A percentile compares a stretch with the other conserved stretches of the same genome.
These are phyloP conservation scores for Oligia latruncula DNA, from an alignment of 2,888 invertebrate genomes.

Conservation along the genomic window DNA sequence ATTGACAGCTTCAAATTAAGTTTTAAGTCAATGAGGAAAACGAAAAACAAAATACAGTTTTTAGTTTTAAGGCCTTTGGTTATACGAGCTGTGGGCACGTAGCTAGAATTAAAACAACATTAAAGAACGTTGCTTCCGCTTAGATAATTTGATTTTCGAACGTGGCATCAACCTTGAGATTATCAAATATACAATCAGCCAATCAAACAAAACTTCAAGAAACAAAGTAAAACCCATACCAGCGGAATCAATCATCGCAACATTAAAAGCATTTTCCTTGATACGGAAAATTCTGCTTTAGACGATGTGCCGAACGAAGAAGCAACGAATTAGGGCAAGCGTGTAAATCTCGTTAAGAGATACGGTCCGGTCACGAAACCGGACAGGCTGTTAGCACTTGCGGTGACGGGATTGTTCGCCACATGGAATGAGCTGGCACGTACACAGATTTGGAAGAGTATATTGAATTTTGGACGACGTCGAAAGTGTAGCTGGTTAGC, in stretches of 20 bases:
- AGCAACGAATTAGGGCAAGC: slow-evolving; percentile 49
- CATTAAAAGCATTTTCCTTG: slow-evolving; percentile 50
- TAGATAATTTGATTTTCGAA: slow-evolving; percentile 36
- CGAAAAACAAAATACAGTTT: not conserved
- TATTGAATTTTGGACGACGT: slow-evolving; percentile 5
- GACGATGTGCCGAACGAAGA: slow-evolving; percentile 27
- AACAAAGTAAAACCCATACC: slow-evolving; percentile 26
- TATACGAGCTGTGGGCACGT: slow-evolving; percentile 1
- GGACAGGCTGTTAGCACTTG: slow-evolving; percentile 53
- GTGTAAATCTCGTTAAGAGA: slow-evolving; percentile 57
- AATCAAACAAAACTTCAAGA: slow-evolving; percentile 33
- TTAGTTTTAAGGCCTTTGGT: not conserved
- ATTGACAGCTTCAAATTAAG: not conserved
- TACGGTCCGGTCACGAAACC: slow-evolving; percentile 53
- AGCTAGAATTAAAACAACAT: slow-evolving; percentile 29
- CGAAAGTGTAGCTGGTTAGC: not conserved
- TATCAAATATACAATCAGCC: slow-evolving; percentile 10
- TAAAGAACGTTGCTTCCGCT: slow-evolving; percentile 28
- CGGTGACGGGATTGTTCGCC: slow-evolving; percentile 40
- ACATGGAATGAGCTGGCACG: slow-evolving; percentile 22
- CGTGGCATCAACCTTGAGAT: slow-evolving; percentile 19
- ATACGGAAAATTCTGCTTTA: slow-evolving; percentile 53
- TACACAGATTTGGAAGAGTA: slow-evolving; percentile 1
- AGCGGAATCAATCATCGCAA: slow-evolving; percentile 38
- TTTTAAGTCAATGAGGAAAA: not conserved